Conservation (phyloP, 2,797 vertebrate genomes). For the Pelochelys cantorii region DNA sequence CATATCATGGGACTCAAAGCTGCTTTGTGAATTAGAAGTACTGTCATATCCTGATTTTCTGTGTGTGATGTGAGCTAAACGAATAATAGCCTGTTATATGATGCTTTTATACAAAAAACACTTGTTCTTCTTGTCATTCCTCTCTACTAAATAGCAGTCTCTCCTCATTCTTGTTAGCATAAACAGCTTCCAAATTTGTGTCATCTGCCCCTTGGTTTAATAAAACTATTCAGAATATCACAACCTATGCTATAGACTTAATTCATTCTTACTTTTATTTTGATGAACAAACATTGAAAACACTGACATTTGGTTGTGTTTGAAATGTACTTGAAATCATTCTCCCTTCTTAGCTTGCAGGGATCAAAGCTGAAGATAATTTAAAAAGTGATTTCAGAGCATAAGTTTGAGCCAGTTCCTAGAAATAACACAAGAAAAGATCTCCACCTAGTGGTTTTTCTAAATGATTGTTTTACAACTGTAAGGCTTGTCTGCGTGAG, state of each 20-base stretch:
- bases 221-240: background rate
- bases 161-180: background rate
- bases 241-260: fast-evolving
- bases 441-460: slow-evolving; percentile 61
- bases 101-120: background rate
- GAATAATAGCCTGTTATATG: fast-evolving
- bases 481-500: background rate
- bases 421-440: background rate
- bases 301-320: background rate
- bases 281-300: background rate
- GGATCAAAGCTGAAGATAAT: background rate
- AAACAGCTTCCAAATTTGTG: background rate
- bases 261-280: background rate
- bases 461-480: background rate
- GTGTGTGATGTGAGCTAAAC: background rate
- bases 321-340: background rate
- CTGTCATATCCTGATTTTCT: background rate
- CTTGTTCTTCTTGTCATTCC: fast-evolving
- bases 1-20: background rate
- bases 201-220: background rate
- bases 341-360: background rate
- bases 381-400: fast-evolving
- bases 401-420: fast-evolving
- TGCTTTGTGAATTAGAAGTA: background rate
- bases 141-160: fast-evolving